Percentiles rank a stretch among this genome's conserved stretches.
Conservation (phyloP, 2,113 vertebrate genomes). For the Deroptyus accipitrinus region DNA sequence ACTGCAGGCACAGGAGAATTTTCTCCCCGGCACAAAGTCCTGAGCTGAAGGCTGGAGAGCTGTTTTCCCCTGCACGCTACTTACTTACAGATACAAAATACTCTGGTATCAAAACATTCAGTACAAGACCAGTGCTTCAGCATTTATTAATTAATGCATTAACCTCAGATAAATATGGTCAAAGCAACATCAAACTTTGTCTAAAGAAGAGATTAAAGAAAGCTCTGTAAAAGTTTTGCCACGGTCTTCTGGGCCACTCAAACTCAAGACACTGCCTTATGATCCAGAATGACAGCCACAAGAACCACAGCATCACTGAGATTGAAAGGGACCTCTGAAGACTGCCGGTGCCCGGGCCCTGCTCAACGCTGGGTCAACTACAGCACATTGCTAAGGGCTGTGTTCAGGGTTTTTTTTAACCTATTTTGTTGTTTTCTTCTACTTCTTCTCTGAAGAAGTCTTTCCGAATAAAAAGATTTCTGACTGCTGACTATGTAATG, state of each 20-base stretch:
- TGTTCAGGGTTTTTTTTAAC: fast-evolving
- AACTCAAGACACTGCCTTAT: background rate
- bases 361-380: background rate
- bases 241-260: background rate
- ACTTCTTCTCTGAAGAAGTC: background rate
- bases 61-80: background rate
- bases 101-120: background rate
- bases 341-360: background rate
- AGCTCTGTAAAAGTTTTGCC: background rate
- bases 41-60: background rate
- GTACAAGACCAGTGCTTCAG: background rate
- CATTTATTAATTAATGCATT: background rate
- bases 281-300: background rate
- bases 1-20: background rate
- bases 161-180: background rate
- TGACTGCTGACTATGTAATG: background rate
- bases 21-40: background rate
- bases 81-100: background rate
- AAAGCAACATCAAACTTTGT: background rate
- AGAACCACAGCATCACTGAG: background rate
- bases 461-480: background rate
- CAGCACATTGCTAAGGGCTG: background rate
- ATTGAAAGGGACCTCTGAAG: background rate
- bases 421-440: background rate
- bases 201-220: background rate